phyloP scores from a whole-genome alignment of 2,888 invertebrate species.

The Stegophylla sp. region DNA sequence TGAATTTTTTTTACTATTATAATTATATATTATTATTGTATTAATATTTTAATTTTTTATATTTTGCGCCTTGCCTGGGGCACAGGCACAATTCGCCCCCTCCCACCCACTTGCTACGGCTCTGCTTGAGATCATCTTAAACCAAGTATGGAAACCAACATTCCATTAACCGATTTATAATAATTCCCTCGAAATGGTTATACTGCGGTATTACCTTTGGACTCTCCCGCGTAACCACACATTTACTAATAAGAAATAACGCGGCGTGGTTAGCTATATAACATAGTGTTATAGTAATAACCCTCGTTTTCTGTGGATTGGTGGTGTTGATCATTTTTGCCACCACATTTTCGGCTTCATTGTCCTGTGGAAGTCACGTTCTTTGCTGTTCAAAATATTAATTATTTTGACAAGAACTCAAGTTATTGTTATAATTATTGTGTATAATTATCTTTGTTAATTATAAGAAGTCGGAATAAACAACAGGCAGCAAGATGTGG shows the following conservation, averaged over 20 bases:
- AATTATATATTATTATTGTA: too few species aligned
- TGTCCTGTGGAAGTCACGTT: constrained; percentile 62
- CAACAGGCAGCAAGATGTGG: constrained; percentile 15
- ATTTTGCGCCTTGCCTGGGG: too few species aligned
- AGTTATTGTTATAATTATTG: neutral
- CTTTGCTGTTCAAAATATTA: neutral
- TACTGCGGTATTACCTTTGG: neutral
- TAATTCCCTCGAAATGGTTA: constrained; percentile 16
- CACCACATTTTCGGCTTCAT: neutral
- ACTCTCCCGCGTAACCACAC: too few species aligned
- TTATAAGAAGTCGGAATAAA: neutral
- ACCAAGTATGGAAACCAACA: too few species aligned
- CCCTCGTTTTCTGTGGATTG: neutral
- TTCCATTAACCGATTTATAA: neutral
- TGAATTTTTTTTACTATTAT: too few species aligned
- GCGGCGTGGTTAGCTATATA: neutral
- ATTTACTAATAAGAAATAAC: neutral
- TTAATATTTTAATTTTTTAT: too few species aligned
- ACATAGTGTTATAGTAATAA: neutral
- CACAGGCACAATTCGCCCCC: too few species aligned
- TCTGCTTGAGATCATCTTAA: too few species aligned
- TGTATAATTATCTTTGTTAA: neutral
- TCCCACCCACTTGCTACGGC: too few species aligned
- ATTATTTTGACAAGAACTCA: neutral
- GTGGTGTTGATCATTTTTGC: too few species aligned